phyloP scores from a whole-genome alignment of 2,888 invertebrate genomes.

The Syritta pipiens region DNA sequence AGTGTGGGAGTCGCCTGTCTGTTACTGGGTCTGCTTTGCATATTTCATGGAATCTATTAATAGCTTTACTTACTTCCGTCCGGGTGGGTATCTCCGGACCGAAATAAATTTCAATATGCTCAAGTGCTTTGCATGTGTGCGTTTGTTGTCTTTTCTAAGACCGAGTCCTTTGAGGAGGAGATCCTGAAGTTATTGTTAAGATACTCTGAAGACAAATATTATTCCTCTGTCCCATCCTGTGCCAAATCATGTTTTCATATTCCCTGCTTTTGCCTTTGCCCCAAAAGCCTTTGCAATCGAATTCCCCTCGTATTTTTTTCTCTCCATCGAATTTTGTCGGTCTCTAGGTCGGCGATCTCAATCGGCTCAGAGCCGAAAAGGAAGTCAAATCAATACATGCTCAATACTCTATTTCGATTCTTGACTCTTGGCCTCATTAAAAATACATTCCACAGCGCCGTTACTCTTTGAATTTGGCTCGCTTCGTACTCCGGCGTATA shows the following conservation, averaged over 20 bases:
- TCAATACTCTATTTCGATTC: conserved; percentile 51
- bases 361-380: too few species aligned
- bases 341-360: too few species aligned
- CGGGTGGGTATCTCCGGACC: not conserved
- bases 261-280: not conserved
- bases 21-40: too few species aligned
- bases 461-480: conserved; percentile 32
- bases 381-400: conserved; percentile 51
- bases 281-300: too few species aligned
- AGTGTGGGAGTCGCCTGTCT: too few species aligned
- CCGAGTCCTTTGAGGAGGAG: too few species aligned
- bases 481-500: too few species aligned
- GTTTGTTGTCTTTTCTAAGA: too few species aligned
- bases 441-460: conserved; percentile 43
- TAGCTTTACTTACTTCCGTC: conserved; percentile 33
- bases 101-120: not conserved
- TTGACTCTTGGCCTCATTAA: conserved; percentile 60
- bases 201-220: conserved; percentile 21
- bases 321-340: not conserved
- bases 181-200: not conserved
- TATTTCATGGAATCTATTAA: not conserved
- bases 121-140: too few species aligned
- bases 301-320: not conserved
- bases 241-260: conserved; percentile 32
- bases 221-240: conserved; percentile 28